These are phyloP conservation scores for Spatula versicolor DNA, from an alignment of 2,797 vertebrate species.

Conservation along the genomic window DNA sequence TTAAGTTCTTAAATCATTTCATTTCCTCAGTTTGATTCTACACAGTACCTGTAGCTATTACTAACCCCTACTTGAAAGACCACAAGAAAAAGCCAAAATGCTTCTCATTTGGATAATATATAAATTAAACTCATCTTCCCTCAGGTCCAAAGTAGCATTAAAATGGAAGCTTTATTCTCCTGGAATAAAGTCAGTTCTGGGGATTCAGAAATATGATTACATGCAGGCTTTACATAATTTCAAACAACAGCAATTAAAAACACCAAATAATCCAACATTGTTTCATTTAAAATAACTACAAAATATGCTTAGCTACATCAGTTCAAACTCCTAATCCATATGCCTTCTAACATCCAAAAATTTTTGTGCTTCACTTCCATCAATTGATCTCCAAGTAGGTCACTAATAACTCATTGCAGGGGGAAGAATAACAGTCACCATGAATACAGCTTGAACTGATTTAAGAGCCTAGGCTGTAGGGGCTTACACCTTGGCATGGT, in stretches of 20 bases:
- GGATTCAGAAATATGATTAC: background rate
- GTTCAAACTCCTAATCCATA: background rate
- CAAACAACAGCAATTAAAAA: background rate
- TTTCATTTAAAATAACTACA: background rate
- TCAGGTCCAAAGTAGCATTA: background rate
- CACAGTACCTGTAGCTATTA: background rate
- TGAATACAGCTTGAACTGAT: background rate
- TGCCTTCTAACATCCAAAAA: background rate
- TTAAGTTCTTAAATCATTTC: background rate
- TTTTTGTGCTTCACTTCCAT: background rate
- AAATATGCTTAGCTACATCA: background rate
- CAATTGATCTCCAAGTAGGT: background rate
- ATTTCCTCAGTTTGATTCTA: background rate
- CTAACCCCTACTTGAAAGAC: background rate
- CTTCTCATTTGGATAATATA: background rate
- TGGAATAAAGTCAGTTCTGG: background rate
- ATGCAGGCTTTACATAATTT: background rate
- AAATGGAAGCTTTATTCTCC: background rate
- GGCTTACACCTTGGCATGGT: background rate
- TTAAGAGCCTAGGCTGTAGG: background rate
- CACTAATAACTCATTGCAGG: background rate
- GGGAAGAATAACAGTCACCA: background rate
- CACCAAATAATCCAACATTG: background rate
- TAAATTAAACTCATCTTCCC: background rate
- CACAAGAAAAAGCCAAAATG: background rate